Evolutionary conservation across 64 coral and sea anemone genomes (phyloP), one percentile per base, ranked within the genome.

Genomic region (Pocillopora verrucosa): DNA sequence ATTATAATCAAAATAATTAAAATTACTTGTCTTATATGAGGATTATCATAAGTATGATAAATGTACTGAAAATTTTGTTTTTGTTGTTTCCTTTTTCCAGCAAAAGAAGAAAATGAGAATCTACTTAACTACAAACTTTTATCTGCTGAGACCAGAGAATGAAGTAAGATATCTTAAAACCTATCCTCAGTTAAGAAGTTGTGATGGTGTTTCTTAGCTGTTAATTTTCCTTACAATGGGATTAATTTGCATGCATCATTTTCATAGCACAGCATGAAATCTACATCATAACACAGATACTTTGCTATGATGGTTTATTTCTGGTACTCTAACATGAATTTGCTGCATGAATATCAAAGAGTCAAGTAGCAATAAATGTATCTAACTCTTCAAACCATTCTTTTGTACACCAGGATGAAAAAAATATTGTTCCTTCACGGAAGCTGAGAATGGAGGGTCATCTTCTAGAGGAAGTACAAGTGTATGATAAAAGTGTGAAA

Each of bases 361-460:
- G 41, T 4, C 41, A 51, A 7, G 41, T 51, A 51, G 3, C 3
- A 7, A 51, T 51, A 51, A 51, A 51, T 51, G 41, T 4, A 4
- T 51, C 41, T 7, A 51, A 51, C 41, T 51, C 41, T 51, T 51
- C 41, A 51, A 51, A 51, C 3, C 41, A 51, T 51, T 51, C 78
- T 51, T 51, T 51, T 51, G 41, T 51, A 51, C 41, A 51, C 41
- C 34, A 98, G 96, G 96, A 98, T 90, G 96, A 95, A 83, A 93
- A 98, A 63, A 87, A 93, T 36, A 84, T 98, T 85, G 90, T 98
- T 16, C 96, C 96, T 62, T 98, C 96, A 13, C 95, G 96, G 96
- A 93, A 98, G 60, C 73, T 98, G 34, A 60, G 96, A 92, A 93
- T 98, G 36, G 96, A 98, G 74, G 96, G 96, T 65, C 89, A 88